Evolutionary conservation across 2,797 vertebrate genomes (phyloP).

Genomic region (Kryptopterus vitreolus): DNA sequence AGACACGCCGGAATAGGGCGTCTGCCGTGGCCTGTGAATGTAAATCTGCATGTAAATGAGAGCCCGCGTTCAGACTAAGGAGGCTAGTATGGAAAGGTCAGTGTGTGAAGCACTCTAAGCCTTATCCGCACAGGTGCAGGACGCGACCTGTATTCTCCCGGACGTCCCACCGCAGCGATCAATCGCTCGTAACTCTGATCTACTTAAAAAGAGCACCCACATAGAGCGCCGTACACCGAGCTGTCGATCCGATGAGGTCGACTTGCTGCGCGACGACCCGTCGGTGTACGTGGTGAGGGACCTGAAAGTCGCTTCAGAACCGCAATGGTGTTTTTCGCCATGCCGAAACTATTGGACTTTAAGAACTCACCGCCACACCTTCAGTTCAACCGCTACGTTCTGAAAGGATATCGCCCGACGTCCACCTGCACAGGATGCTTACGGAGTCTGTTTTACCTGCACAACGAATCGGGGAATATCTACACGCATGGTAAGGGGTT

Average conservation of each 20-base stretch:
- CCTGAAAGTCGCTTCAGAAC: not conserved
- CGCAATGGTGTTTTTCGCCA: conserved; percentile 75
- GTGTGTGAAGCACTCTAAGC: conserved; percentile 16
- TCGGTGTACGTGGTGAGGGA: not conserved
- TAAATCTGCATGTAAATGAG: not conserved
- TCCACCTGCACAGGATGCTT: conserved; percentile 81
- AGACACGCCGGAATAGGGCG: too few relatives aligned
- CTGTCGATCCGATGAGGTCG: not conserved
- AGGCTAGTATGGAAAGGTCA: not conserved
- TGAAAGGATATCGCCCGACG: conserved; percentile 87
- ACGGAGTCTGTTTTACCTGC: conserved; percentile 88
- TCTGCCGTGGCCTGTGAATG: too few relatives aligned
- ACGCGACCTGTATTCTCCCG: not conserved
- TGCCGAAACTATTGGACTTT: conserved; percentile 84
- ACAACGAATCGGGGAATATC: conserved; percentile 93
- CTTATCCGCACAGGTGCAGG: conserved; percentile 12
- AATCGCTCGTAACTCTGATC: not conserved
- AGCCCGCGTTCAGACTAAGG: conserved; percentile 3
- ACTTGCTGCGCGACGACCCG: not conserved
- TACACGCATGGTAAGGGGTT: conserved; percentile 90
- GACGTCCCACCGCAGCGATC: not conserved
- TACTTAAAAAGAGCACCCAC: not conserved
- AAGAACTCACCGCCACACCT: conserved; percentile 84
- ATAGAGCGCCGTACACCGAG: not conserved
- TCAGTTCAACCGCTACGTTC: conserved; percentile 90